Evolutionary conservation across 2,113 vertebrate species (phyloP).

Genomic region (Anarhynchus alexandrinus): DNA sequence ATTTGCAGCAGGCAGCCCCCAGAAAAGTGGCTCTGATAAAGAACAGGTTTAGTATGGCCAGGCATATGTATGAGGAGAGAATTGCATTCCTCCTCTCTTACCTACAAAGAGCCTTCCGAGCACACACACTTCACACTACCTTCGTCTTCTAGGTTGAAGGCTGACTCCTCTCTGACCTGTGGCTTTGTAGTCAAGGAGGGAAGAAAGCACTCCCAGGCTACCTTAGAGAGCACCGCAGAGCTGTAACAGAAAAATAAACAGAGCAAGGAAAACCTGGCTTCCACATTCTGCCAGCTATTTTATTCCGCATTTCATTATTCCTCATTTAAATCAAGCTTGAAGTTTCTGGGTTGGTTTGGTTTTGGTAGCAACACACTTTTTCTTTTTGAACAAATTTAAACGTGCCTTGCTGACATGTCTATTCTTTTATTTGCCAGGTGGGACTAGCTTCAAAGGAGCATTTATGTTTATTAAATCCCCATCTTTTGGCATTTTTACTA

Average conservation of each 20-base stretch:
- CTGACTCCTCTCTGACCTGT: background rate
- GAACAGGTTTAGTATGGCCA: background rate
- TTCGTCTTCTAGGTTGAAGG: background rate
- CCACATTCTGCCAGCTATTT: background rate
- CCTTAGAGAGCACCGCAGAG: background rate
- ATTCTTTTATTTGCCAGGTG: slow-evolving; percentile 37
- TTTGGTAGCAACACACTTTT: background rate
- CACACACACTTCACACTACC: background rate
- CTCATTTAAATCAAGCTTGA: background rate
- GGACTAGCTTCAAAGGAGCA: slow-evolving; percentile 7
- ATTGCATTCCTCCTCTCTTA: background rate
- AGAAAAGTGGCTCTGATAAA: background rate
- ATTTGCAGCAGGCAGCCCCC: background rate
- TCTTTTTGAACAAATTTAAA: background rate
- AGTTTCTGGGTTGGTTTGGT: background rate
- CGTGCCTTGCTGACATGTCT: slow-evolving; percentile 3
- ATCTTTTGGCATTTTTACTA: slow-evolving; percentile 6
- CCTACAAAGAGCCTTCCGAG: background rate
- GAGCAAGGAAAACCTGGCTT: background rate
- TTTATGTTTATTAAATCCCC: slow-evolving; percentile 8
- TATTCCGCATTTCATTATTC: background rate
- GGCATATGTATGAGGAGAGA: background rate
- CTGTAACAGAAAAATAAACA: background rate
- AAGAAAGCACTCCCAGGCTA: background rate
- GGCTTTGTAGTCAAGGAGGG: background rate